phyloP scores from a whole-genome alignment of 2,113 vertebrate genomes.

The Pelobates fuscus region DNA sequence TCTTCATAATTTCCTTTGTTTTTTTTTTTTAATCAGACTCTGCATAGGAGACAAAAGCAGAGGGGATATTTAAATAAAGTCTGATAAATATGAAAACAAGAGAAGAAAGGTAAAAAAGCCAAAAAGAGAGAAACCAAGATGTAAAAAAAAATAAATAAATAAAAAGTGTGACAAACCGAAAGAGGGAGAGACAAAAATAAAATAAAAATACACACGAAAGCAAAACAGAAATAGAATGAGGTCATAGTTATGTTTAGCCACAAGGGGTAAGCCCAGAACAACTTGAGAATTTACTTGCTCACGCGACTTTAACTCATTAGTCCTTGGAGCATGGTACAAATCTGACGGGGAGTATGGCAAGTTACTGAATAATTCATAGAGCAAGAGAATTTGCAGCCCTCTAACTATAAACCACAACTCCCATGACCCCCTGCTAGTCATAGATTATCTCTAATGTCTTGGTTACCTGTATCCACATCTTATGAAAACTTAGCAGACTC shows the following conservation, averaged over 20 bases:
- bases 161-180: constrained; percentile 51
- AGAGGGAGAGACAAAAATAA: constrained; percentile 40
- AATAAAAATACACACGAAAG: constrained; percentile 44
- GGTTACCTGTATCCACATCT: too few relatives aligned
- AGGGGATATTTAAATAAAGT: background rate
- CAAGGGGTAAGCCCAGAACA: constrained; percentile 12
- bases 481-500: too few relatives aligned
- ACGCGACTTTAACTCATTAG: background rate
- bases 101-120: background rate
- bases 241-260: constrained; percentile 20
- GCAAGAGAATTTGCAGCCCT: too few relatives aligned
- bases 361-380: too few relatives aligned
- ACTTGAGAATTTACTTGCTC: background rate
- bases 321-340: background rate
- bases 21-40: too few relatives aligned
- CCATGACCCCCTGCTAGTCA: too few relatives aligned
- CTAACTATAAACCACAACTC: too few relatives aligned
- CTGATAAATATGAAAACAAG: background rate
- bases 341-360: too few relatives aligned
- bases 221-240: background rate
- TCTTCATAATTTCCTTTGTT: too few relatives aligned
- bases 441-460: too few relatives aligned
- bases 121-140: background rate
- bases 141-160: constrained; percentile 42
- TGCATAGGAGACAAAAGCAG: constrained; percentile 62